Evolutionary conservation across 1,140 invertebrate genomes (phyloP).

Genomic region (Achatina immaculata): DNA sequence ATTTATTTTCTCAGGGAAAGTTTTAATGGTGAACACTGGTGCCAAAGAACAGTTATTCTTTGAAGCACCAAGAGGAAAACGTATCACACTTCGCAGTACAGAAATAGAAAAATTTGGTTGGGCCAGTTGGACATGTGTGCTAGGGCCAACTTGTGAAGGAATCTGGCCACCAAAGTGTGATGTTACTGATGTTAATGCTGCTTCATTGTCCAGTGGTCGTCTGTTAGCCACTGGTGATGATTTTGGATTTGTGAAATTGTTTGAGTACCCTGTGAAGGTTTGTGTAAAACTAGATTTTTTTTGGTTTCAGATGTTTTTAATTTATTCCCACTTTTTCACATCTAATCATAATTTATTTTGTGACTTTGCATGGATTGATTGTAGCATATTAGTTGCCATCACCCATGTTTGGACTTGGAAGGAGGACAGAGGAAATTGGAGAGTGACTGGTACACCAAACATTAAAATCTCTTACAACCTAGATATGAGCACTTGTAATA

Average conservation of each 20-base stretch:
- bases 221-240: constrained; percentile 70
- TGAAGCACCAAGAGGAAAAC: constrained; percentile 69
- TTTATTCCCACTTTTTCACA: too few relatives aligned
- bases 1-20: constrained; percentile 61
- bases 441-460: too few relatives aligned
- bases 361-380: too few relatives aligned
- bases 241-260: constrained; percentile 71
- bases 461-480: too few relatives aligned
- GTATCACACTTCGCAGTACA: constrained; percentile 61
- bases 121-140: constrained; percentile 68
- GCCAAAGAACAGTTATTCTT: constrained; percentile 71
- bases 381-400: too few relatives aligned
- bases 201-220: constrained; percentile 59
- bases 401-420: too few relatives aligned
- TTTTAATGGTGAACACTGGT: constrained; percentile 70
- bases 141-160: constrained; percentile 68
- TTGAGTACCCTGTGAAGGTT: constrained; percentile 70
- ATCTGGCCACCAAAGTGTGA: constrained; percentile 71
- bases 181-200: constrained; percentile 71
- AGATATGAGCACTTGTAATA: too few relatives aligned
- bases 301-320: too few relatives aligned
- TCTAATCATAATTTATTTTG: too few relatives aligned
- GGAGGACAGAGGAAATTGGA: too few relatives aligned
- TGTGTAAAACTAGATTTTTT: constrained; percentile 6
- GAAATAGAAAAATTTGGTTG: constrained; percentile 70